Evolutionary conservation across 2,888 invertebrate species (phyloP), one percentile per base, ranked within the genome.

Genomic region (Meteorus colon): DNA sequence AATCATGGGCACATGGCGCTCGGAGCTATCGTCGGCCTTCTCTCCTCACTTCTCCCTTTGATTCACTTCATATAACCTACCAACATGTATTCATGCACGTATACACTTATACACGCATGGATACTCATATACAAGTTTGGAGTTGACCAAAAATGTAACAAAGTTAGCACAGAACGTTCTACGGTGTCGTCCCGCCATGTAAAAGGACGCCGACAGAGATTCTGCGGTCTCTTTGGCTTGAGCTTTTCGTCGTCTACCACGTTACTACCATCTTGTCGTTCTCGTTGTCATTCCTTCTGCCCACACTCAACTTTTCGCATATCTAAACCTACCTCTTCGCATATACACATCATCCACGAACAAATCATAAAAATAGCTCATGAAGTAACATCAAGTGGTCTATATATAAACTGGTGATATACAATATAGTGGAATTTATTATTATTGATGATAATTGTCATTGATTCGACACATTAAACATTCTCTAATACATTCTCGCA

Each of bases 81-180:
- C 5, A 55, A 19, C 19, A 51, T 51, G n/a, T 19, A 34, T 34
- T 34, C 8, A 84, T 81, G 82, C 84, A 79, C 80, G 78, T 73
- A 76, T 62, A 65, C 55, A 74, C 12, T 34, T 8, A 34, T 8
- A 34, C 34, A 34, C 8, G 34, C 2, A 34, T 68, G 71, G 59
- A n/a, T 69, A 55, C 78, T 83, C 84, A 81, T 82, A 78, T 80
- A 82, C 77, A 76, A n/a, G n/a, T 75, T 78, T 75, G 82, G 82
- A 85, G 83, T 82, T 82, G 82, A 85, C 85, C 84, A 88, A 89
- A 89, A 89, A 88, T 88, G 85, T 86, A 87, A 86, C 88, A 86
- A 89, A 88, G 86, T 89, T 89, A 79, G 77, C 77, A 79, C 51
- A n/a, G 60, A 66, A 55, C 31, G 65, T 27, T 65, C 45, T 63